Evolutionary conservation across 1,140 invertebrate species (phyloP), one percentile per base, ranked within the genome.

Genomic region (Holcopasites calliopsidis): DNA sequence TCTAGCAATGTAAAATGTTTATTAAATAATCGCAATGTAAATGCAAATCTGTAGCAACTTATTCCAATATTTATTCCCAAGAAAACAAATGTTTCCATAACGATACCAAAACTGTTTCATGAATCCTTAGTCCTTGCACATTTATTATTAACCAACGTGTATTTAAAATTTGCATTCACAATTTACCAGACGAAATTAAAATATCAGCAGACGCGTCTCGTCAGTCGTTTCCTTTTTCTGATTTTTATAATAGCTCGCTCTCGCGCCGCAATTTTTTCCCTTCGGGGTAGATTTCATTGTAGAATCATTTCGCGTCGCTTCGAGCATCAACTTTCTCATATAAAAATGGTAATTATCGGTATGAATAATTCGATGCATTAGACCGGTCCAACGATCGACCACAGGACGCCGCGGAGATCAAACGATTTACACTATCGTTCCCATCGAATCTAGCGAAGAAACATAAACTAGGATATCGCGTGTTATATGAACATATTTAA

Each of bases 301-400:
- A 18, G 2, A 47, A 44, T 40, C 69, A 8, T 23, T 38, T n/a
- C 16, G 21, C 31, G 44, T 71, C 57, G 21, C 21, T n/a, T 47
- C 21, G 42, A 33, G n/a, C 13, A 16, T 57, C 35, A 38, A 38
- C 35, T 38, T 38, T 38, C 4, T 13, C n/a, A 23, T 49, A 61
- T 71, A 38, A 61, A 71, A 62, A 71, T 71, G 44, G 69, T 71
- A 71, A 52, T 62, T 71, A 60, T 35, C 16, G 16, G 13, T 13
- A 40, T 71, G 69, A 71, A 71, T 50, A 71, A 62, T 62, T 61
- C 57, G 16, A 13, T 1, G 18, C 11, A 13, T n/a, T 21, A 38
- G 28, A 26, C 33, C n/a, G 47, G 52, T 52, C 49, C 47, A 52
- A 38, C 62, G 33, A 3, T n/a, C 3, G 16, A 31, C 16, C 26